A percentile compares a stretch with the other conserved stretches of the same genome.
phyloP scores from a whole-genome alignment of 2,888 invertebrate genomes.

The Hemistola chrysoprasaria region DNA sequence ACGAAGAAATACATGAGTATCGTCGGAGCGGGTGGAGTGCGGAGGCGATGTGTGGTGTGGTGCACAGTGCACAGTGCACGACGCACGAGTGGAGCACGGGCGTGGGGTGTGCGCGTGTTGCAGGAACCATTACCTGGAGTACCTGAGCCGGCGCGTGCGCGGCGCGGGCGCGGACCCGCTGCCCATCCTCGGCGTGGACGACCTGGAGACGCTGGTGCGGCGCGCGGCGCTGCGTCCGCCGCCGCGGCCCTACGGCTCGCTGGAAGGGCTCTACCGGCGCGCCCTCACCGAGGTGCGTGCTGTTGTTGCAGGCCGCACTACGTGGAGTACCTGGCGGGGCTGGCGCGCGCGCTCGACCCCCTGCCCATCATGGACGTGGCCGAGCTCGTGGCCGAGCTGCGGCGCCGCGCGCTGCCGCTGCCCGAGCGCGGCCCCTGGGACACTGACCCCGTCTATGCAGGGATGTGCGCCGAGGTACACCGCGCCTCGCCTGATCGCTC shows the following conservation, averaged over 20 bases:
- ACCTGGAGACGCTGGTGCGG: constrained; percentile 90
- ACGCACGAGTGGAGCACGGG: no score
- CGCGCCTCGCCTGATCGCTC: constrained; percentile 5
- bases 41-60: no score
- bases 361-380: constrained; percentile 92
- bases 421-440: constrained; percentile 92
- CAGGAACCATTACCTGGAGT: constrained; percentile 96
- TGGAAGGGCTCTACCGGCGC: constrained; percentile 84
- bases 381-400: constrained; percentile 93
- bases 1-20: no score
- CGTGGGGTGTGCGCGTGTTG: no score
- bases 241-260: constrained; percentile 88
- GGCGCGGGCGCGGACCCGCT: constrained; percentile 90
- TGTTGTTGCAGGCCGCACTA: constrained; percentile 91
- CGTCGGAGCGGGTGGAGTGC: constrained; percentile 55
- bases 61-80: no score
- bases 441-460: constrained; percentile 92
- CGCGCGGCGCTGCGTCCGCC: constrained; percentile 88
- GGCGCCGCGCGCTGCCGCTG: constrained; percentile 91
- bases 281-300: constrained; percentile 84
- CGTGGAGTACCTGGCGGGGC: constrained; percentile 96
- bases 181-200: constrained; percentile 88
- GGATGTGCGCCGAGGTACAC: constrained; percentile 92
- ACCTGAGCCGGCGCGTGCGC: constrained; percentile 90
- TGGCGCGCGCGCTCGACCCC: constrained; percentile 95